phyloP scores from a whole-genome alignment of 2,888 invertebrate species.

The Heteromurus nitidus region DNA sequence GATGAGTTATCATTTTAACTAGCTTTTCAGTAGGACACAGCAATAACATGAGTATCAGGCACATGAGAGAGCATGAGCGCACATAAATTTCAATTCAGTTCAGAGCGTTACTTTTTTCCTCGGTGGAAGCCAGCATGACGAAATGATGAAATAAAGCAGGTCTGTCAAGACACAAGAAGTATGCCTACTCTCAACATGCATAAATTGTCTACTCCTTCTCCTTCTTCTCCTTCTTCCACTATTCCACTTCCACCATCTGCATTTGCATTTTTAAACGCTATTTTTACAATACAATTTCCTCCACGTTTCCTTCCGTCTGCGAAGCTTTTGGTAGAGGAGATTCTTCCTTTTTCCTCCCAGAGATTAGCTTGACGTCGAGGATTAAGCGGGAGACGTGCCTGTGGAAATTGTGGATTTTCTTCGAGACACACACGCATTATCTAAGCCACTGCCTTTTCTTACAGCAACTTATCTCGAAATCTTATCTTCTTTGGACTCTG shows the following conservation, averaged over 20 bases:
- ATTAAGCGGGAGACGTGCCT: constrained; percentile 40
- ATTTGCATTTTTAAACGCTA: no score
- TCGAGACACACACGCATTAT: no score
- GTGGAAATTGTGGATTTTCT: no score
- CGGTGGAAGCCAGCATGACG: constrained; percentile 54
- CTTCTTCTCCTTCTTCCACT: no score
- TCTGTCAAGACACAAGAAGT: constrained; percentile 48
- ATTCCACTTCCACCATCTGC: no score
- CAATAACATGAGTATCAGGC: not conserved
- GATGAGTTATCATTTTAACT: constrained; percentile 62
- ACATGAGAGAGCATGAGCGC: constrained; percentile 26
- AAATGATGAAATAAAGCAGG: constrained; percentile 64
- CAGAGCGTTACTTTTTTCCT: not conserved
- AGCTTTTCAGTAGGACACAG: constrained; percentile 19
- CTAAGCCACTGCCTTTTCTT: no score
- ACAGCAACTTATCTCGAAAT: no score
- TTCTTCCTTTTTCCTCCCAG: constrained; percentile 15
- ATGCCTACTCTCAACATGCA: not conserved
- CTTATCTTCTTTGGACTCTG: no score
- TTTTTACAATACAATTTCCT: constrained; percentile 6
- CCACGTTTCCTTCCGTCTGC: not conserved
- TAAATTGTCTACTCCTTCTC: no score
- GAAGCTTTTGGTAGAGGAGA: not conserved
- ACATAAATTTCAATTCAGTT: constrained; percentile 26
- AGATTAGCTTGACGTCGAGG: constrained; percentile 49